Evolutionary conservation across 2,888 invertebrate species (phyloP).

Genomic region (Branchellion lobata): DNA sequence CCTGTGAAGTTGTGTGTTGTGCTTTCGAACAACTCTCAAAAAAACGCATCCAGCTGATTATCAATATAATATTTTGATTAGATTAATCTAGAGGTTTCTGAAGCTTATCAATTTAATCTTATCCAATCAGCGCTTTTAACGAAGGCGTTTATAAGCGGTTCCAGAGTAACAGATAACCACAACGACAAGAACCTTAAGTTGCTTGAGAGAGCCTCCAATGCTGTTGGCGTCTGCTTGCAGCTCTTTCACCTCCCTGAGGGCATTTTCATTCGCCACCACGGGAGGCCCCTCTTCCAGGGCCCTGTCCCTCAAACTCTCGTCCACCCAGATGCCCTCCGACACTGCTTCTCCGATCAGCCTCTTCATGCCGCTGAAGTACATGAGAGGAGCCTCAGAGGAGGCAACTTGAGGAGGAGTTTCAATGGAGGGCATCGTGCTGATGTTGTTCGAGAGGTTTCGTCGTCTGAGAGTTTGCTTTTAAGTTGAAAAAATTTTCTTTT

Average conservation of each 20-base stretch:
- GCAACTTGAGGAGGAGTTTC: not conserved
- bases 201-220: not conserved
- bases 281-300: not conserved
- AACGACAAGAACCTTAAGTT: conserved; percentile 14
- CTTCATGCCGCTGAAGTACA: conserved; percentile 5
- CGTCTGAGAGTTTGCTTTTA: no score
- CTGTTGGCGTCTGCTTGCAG: not conserved
- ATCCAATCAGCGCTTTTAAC: no score
- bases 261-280: not conserved
- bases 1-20: not conserved
- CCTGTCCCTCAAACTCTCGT: not conserved
- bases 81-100: no score
- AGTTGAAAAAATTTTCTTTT: no score
- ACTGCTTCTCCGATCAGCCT: conserved; percentile 1
- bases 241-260: not conserved
- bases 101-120: no score
- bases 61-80: no score
- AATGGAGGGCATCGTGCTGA: not conserved
- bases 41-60: no score
- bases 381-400: not conserved
- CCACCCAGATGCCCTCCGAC: not conserved
- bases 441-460: no score
- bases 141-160: no score
- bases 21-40: no score
- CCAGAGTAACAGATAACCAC: no score